Base-by-base conservation (phyloP, 2,113 vertebrate genomes). In the Amphiprion percula region DNA sequence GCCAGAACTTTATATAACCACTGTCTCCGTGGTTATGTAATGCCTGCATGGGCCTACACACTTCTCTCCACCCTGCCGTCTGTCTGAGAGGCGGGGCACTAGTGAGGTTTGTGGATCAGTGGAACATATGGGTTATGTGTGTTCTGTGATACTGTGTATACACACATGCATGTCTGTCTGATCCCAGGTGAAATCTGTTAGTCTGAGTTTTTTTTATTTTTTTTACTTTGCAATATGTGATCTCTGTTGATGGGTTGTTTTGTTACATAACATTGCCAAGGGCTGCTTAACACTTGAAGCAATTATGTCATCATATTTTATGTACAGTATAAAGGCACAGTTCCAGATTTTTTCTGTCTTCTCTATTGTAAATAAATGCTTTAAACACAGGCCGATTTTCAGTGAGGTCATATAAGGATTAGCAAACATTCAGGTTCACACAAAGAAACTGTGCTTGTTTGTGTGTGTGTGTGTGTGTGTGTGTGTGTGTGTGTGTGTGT, bases 21-120 rank as follows among this genome's bases (percentile, higher is more conserved):
- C 55, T 33, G 61, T 88, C 84, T 85, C 86, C 46, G 52, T 82
- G 83, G 81, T 95, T 94, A 94, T 92, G 88, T 91, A 95, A 94
- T 56, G 2, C 41, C 80, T 80, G 84, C 91, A 87, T 92, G 90
- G 88, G 74, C 83, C 60, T 74, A 68, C 77, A 83, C 84, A 81
- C 74, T 72, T 65, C 60, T 17, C 73, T 83, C 59, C 74, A 54
- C 84, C 63, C 71, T 83, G 72, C 67, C 0, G 26, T 87, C 77
- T 58, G 65, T 72, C 73, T 85, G 80, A 49, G 68, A 74, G 85
- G 87, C 76, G 85, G 52, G 56, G 82, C 74, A 65, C 0, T 73
- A 68, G 79, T 65, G 21, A 52, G 73, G 84, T 92, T 93, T 92
- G 82, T 94, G 85, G 92, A 92, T 89, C 93, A 94, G 80, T 94